A percentile compares a stretch with the other conserved stretches of the same genome.
Conservation (phyloP, 2,888 invertebrate genomes). For the Caenorhabditis sp. region DNA sequence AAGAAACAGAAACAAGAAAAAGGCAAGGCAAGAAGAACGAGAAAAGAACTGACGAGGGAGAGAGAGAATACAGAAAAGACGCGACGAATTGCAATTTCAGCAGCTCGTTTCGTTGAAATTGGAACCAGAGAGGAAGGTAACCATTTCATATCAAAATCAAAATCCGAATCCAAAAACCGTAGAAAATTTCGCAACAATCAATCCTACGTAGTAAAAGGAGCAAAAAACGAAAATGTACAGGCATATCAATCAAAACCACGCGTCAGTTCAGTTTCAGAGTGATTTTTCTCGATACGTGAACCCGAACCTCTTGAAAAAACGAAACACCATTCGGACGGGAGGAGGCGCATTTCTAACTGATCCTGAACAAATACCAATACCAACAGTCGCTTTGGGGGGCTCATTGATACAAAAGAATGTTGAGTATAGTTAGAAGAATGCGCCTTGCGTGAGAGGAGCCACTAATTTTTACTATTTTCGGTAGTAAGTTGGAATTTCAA, state of each 20-base stretch:
- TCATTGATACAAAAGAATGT: constrained; percentile 52
- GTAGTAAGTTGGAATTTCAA: background rate
- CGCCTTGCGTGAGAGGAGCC: background rate
- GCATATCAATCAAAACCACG: constrained; percentile 52
- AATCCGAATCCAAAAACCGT: too few species aligned
- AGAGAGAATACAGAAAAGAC: constrained; percentile 10
- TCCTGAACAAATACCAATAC: constrained; percentile 58
- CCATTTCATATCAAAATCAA: too few species aligned
- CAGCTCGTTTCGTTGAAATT: constrained; percentile 51
- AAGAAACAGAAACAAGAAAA: constrained; percentile 7
- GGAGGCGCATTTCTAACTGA: constrained; percentile 32
- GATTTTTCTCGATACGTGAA: constrained; percentile 2
- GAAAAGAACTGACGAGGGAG: constrained; percentile 3
- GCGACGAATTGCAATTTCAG: constrained; percentile 18
- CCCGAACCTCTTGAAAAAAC: constrained; percentile 25
- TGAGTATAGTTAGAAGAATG: constrained; percentile 32
- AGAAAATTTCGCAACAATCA: too few species aligned
- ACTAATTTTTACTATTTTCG: background rate
- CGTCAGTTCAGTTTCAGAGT: constrained; percentile 43
- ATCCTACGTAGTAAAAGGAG: too few species aligned
- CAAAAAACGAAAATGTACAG: constrained; percentile 27
- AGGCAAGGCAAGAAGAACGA: background rate
- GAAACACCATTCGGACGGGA: constrained; percentile 5
- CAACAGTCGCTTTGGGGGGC: constrained; percentile 32
- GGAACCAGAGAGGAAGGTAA: constrained; percentile 12